Percentiles rank a stretch among this genome's conserved stretches.
These are phyloP conservation scores for Apotomis betuletana DNA, from an alignment of 2,888 invertebrate genomes.

Conservation along the genomic window DNA sequence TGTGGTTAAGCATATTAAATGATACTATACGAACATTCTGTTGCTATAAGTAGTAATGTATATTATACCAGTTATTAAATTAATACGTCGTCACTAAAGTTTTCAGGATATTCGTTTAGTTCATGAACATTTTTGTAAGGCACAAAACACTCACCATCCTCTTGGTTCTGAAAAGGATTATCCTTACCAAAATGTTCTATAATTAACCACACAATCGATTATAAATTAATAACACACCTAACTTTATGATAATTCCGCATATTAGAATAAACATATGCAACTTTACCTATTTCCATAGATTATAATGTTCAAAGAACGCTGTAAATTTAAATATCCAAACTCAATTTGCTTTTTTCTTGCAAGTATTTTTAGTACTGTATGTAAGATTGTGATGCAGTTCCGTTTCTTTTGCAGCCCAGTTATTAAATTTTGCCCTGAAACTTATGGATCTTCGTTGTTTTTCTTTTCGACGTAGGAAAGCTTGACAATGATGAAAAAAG, in stretches of 20 bases:
- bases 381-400: constrained; percentile 51
- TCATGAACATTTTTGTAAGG: constrained; percentile 75
- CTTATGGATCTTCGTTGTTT: constrained; percentile 79
- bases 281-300: neutral
- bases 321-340: constrained; percentile 46
- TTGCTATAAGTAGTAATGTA: constrained; percentile 10
- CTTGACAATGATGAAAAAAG: constrained; percentile 72
- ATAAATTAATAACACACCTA: constrained; percentile 1
- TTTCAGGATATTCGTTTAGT: constrained; percentile 64
- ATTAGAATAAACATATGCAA: neutral
- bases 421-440: constrained; percentile 67
- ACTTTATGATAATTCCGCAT: neutral
- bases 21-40: constrained; percentile 66
- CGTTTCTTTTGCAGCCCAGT: constrained; percentile 72
- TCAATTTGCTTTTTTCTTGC: constrained; percentile 29
- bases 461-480: constrained; percentile 58
- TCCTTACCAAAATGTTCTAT: constrained; percentile 74
- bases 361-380: too few species aligned
- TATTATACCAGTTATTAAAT: neutral
- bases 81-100: constrained; percentile 10
- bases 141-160: constrained; percentile 76
- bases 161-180: constrained; percentile 75
- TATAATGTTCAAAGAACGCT: constrained; percentile 64
- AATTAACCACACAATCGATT: constrained; percentile 59
- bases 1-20: constrained; percentile 59